These are phyloP conservation scores for Halcyon leucocephala DNA, from an alignment of 2,797 vertebrate genomes.

Conservation along the genomic window DNA sequence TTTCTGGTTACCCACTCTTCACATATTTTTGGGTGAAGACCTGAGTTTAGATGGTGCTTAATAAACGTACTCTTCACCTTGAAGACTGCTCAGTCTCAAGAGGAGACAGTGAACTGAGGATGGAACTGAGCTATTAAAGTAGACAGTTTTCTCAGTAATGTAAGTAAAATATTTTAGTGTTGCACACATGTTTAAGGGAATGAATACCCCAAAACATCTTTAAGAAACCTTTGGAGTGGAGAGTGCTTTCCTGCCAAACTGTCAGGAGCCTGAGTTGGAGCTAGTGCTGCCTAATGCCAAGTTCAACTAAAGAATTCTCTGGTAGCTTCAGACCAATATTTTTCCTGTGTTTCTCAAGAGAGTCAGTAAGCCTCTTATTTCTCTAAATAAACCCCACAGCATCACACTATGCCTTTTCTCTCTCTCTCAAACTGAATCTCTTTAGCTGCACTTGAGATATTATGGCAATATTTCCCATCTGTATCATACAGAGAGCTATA, in stretches of 20 bases:
- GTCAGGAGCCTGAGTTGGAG: background rate
- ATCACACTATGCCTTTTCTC: background rate
- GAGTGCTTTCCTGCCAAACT: background rate
- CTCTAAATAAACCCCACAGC: background rate
- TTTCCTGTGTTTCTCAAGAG: background rate
- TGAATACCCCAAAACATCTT: background rate
- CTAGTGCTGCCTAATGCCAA: background rate
- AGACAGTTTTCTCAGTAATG: background rate
- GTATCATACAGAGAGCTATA: background rate
- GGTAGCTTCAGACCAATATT: background rate
- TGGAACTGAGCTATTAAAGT: background rate
- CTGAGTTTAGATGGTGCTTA: background rate
- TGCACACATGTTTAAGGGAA: background rate
- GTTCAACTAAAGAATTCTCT: background rate
- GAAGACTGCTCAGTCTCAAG: background rate
- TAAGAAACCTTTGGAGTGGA: background rate
- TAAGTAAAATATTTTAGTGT: background rate
- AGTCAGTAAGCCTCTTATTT: background rate
- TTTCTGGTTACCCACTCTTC: background rate
- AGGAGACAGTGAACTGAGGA: background rate
- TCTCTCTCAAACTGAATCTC: background rate
- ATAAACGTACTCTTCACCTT: background rate
- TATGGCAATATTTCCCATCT: background rate
- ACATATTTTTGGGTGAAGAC: background rate
- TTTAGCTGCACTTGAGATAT: background rate